A percentile compares a stretch with the other conserved stretches of the same genome.
Evolutionary conservation across 2,113 vertebrate species (phyloP).

Genomic region (Tichodroma muraria): DNA sequence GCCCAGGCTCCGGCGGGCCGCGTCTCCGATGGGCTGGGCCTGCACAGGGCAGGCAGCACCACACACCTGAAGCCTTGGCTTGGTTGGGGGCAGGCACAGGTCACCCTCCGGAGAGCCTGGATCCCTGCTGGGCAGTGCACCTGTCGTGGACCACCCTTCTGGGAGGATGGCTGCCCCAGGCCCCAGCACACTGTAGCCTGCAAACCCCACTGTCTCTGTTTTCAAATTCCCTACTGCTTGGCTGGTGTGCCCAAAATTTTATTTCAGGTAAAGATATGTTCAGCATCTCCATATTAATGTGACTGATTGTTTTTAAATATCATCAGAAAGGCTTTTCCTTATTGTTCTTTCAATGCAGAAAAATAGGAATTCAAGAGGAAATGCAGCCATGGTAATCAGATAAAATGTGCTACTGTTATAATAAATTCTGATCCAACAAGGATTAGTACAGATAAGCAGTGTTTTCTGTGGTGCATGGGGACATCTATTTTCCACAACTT

Average conservation of each 20-base stretch:
- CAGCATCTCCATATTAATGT: not conserved
- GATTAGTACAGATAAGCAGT: not conserved
- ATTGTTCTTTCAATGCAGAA: not conserved
- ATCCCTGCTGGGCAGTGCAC: not conserved
- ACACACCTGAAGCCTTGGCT: too few relatives aligned
- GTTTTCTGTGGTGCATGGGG: not conserved
- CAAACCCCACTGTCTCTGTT: not conserved
- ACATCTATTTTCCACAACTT: not conserved
- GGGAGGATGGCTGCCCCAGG: not conserved
- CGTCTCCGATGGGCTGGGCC: too few relatives aligned
- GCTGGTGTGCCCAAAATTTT: not conserved
- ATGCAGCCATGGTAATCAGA: not conserved
- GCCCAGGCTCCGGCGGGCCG: too few relatives aligned
- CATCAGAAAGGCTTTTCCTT: not conserved
- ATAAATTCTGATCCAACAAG: conserved; percentile 29
- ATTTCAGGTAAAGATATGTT: not conserved
- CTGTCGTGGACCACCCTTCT: not conserved
- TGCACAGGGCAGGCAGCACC: too few relatives aligned
- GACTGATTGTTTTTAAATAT: not conserved
- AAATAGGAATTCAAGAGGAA: not conserved
- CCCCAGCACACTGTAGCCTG: not conserved
- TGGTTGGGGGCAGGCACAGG: too few relatives aligned
- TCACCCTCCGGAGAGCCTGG: not conserved
- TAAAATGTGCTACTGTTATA: not conserved
- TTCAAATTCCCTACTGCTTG: not conserved